Evolutionary conservation across 2,888 invertebrate species (phyloP).

Genomic region (Galerucella pusilla): DNA sequence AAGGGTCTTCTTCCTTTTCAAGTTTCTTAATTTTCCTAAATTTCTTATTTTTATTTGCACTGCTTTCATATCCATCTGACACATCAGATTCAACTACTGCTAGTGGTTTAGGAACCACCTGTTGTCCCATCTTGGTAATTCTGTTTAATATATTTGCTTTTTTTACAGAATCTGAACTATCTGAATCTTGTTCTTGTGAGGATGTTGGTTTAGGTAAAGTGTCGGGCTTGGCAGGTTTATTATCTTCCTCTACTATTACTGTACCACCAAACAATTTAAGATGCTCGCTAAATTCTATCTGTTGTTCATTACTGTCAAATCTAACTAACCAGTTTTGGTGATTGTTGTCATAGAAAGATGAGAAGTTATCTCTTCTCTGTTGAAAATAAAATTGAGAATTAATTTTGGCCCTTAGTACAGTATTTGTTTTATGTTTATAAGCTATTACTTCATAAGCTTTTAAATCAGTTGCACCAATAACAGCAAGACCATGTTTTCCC

Average conservation of each 20-base stretch:
- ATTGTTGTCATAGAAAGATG: slow-evolving; percentile 56
- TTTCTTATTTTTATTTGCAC: slow-evolving; percentile 18
- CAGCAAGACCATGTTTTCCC: slow-evolving; percentile 65
- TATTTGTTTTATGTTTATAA: slow-evolving; percentile 61
- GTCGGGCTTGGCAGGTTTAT: slow-evolving; percentile 31
- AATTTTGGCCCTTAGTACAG: slow-evolving; percentile 55
- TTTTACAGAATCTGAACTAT: slow-evolving; percentile 50
- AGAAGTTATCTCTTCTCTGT: slow-evolving; percentile 54
- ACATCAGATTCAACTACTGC: slow-evolving; percentile 43
- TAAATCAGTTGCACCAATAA: slow-evolving; percentile 60
- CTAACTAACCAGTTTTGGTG: slow-evolving; percentile 58
- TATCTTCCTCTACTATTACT: slow-evolving; percentile 37
- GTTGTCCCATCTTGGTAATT: slow-evolving; percentile 71
- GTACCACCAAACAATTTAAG: slow-evolving; percentile 47
- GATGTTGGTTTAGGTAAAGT: slow-evolving; percentile 35
- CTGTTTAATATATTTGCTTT: slow-evolving; percentile 68
- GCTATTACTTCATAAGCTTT: slow-evolving; percentile 58
- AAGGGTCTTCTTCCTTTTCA: slow-evolving; percentile 8
- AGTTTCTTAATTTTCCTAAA: slow-evolving; percentile 14
- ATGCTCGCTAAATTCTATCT: slow-evolving; percentile 50
- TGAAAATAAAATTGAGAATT: slow-evolving; percentile 48
- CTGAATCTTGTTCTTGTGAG: slow-evolving; percentile 42
- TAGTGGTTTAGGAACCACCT: slow-evolving; percentile 60
- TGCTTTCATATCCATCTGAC: slow-evolving; percentile 49
- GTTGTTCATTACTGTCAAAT: slow-evolving; percentile 55